Conservation (phyloP, 2,113 vertebrate species). For the Porphyrio hochstetteri region DNA sequence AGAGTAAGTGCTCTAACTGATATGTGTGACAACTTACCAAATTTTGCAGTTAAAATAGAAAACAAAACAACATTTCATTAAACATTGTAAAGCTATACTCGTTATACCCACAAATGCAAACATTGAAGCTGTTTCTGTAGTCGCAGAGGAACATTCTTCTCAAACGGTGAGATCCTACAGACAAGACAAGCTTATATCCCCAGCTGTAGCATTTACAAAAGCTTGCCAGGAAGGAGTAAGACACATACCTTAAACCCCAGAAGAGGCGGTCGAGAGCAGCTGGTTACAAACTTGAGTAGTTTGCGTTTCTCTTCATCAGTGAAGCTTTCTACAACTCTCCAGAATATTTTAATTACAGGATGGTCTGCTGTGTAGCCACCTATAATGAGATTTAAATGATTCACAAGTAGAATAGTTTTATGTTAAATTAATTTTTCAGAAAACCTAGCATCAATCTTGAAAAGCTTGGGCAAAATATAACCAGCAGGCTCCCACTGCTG, state of each 20-base stretch:
- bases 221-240: neutral
- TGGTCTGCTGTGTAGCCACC: slow-evolving; percentile 94
- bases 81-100: neutral
- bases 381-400: slow-evolving; percentile 47
- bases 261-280: slow-evolving; percentile 95
- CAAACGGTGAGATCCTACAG: neutral
- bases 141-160: neutral
- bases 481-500: neutral
- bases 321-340: slow-evolving; percentile 97
- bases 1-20: neutral
- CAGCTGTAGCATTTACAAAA: neutral
- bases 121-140: neutral
- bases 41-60: neutral
- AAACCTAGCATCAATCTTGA: neutral
- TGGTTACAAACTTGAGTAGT: slow-evolving; percentile 95
- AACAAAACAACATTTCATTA: neutral
- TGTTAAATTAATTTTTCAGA: neutral
- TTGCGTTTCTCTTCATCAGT: slow-evolving; percentile 97
- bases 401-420: neutral
- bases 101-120: neutral
- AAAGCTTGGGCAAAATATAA: neutral
- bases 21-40: neutral
- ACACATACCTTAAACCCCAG: slow-evolving; percentile 92
- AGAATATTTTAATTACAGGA: slow-evolving; percentile 94
- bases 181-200: neutral